Evolutionary conservation across 2,888 invertebrate genomes (phyloP), one percentile per base, ranked within the genome.

Genomic region (Idaea biselata): DNA sequence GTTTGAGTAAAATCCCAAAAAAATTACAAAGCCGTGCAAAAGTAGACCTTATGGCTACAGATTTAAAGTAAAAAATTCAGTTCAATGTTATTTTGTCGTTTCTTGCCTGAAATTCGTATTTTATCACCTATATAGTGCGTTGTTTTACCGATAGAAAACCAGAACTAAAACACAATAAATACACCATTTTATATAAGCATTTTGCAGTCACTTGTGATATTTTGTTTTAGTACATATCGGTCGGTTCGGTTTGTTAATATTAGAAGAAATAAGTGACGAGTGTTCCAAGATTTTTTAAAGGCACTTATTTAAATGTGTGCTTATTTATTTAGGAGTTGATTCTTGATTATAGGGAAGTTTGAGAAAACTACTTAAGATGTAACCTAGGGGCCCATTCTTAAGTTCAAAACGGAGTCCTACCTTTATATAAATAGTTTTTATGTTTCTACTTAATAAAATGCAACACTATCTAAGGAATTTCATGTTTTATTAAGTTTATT

Each of bases 111-210:
- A 59, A 44, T 55, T 56, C 55, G n/a, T 33, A 25, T 6, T 59
- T 57, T 56, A 44, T 59, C 44, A 44, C 44, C 44, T 44, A 44
- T 44, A 44, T 16, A n/a, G 16, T 16, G 17, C 44, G 58, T 58
- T 32, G 58, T 62, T 58, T 60, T 62, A 59, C 58, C 59, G 58
- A 60, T 60, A 62, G 55, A 58, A 44, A 59, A 62, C 59, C 58
- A 58, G 56, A 32, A 54, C 62, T 59, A 56, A 59, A 44, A 62
- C 33, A 17, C 25, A 60, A 63, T 62, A 62, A 60, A 62, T 60
- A 56, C 16, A 33, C 5, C 54, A 53, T 65, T 62, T 60, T 57
- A 62, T 56, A 62, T 25, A 60, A 31, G 32, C 18, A 58, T 53
- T 25, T 44, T 44, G 44, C 44, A 44, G 44, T 44, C 44, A 44